Percentiles rank a stretch among this genome's conserved stretches.
Conservation (phyloP, 2,888 invertebrate species). For the Standfussiana lucernea region DNA sequence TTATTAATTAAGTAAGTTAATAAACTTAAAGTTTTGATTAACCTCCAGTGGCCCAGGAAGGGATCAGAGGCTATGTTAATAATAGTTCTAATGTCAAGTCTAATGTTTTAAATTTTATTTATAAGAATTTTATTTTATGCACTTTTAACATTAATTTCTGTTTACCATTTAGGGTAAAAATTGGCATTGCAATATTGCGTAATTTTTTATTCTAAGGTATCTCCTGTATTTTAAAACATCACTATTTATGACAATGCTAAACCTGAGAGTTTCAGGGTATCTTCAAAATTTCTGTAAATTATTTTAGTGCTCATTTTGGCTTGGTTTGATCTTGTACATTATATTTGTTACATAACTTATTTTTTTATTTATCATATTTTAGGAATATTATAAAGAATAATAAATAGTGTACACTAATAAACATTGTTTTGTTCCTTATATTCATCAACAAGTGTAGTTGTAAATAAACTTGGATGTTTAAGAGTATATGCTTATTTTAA, state of each 20-base stretch:
- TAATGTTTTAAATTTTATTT: slow-evolving; percentile 71
- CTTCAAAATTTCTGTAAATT: slow-evolving; percentile 54
- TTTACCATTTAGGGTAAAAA: slow-evolving; percentile 59
- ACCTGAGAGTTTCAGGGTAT: slow-evolving; percentile 35
- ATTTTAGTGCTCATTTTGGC: slow-evolving; percentile 74
- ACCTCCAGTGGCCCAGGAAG: slow-evolving; percentile 72
- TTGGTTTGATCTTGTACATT: slow-evolving; percentile 80
- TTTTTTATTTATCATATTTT: slow-evolving; percentile 83
- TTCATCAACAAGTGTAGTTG: slow-evolving; percentile 51
- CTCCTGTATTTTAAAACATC: slow-evolving; percentile 61
- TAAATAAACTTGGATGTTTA: slow-evolving; percentile 44
- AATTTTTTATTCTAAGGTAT: slow-evolving; percentile 64
- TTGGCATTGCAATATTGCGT: slow-evolving; percentile 69
- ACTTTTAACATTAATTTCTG: slow-evolving; percentile 62
- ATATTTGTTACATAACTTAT: slow-evolving; percentile 82
- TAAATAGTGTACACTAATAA: slow-evolving; percentile 74
- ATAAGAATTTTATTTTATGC: slow-evolving; percentile 68
- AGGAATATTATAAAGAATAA: slow-evolving; percentile 79
- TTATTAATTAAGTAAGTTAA: slow-evolving; percentile 84
- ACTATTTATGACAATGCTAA: slow-evolving; percentile 58
- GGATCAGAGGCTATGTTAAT: slow-evolving; percentile 80
- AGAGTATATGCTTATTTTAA: slow-evolving; percentile 37
- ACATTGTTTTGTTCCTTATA: slow-evolving; percentile 61
- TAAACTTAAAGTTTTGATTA: slow-evolving; percentile 80
- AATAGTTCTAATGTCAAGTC: slow-evolving; percentile 70